These are phyloP conservation scores for Eubucco bourcierii DNA, from an alignment of 2,113 vertebrate species.

Conservation along the genomic window DNA sequence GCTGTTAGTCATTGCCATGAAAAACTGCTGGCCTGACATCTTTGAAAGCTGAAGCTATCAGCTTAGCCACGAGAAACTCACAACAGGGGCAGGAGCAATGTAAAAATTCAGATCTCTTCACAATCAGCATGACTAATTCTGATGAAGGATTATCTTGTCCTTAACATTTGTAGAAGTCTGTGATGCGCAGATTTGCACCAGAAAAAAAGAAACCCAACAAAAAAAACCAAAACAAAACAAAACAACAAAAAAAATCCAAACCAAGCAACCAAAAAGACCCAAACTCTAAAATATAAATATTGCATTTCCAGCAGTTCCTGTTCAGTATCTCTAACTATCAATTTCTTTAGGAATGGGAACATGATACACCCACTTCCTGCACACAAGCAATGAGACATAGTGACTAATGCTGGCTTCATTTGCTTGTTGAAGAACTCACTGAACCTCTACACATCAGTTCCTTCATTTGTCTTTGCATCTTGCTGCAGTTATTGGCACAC, in stretches of 20 bases:
- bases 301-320: constrained; percentile 22
- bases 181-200: neutral
- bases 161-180: neutral
- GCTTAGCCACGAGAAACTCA: neutral
- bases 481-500: constrained; percentile 4
- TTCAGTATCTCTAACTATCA: neutral
- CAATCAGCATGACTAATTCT: neutral
- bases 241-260: neutral
- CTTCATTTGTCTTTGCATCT: neutral
- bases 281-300: neutral
- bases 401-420: constrained; percentile 18
- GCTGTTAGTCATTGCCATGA: neutral
- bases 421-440: constrained; percentile 6
- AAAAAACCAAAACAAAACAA: too few relatives aligned
- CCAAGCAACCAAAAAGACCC: too few relatives aligned
- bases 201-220: neutral
- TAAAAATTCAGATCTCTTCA: neutral
- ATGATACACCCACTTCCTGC: neutral
- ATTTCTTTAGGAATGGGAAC: constrained; percentile 15
- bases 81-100: neutral
- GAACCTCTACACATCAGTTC: neutral
- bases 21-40: neutral
- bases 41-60: neutral
- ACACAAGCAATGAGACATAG: neutral
- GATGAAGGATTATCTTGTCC: neutral